Conservation (phyloP, 2,888 invertebrate genomes). For the Lordiphosa andalusiaca region DNA sequence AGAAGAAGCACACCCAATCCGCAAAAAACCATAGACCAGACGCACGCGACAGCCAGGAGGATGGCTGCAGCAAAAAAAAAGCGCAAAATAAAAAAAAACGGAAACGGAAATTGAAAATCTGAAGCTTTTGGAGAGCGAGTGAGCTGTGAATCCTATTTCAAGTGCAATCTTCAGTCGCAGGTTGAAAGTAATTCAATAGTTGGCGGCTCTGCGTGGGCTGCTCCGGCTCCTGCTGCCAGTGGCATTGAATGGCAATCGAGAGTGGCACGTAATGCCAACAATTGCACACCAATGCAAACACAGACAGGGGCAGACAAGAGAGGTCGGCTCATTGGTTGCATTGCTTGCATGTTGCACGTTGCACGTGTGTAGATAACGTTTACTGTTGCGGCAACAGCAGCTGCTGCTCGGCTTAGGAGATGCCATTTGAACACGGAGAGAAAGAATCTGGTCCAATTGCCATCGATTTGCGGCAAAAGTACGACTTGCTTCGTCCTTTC, state of each 20-base stretch:
- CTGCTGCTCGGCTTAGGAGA: slow-evolving; percentile 28
- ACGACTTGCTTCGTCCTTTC: not conserved
- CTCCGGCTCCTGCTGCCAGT: slow-evolving; percentile 23
- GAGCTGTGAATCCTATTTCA: slow-evolving; percentile 75
- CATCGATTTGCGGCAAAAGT: not conserved
- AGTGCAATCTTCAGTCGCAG: slow-evolving; percentile 74
- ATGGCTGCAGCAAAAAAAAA: slow-evolving; percentile 28
- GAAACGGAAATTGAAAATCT: slow-evolving; percentile 75
- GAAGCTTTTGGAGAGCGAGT: slow-evolving; percentile 72
- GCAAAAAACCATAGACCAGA: slow-evolving; percentile 13
- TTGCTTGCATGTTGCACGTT: slow-evolving; percentile 60
- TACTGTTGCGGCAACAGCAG: slow-evolving; percentile 41
- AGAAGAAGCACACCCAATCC: slow-evolving; percentile 10
- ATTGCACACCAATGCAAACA: slow-evolving; percentile 72
- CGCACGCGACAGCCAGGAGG: slow-evolving; percentile 2
- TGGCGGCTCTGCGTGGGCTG: slow-evolving; percentile 52
- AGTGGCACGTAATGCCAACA: slow-evolving; percentile 78
- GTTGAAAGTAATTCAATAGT: slow-evolving; percentile 73
- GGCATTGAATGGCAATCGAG: slow-evolving; percentile 74
- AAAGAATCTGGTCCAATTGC: too few relatives aligned
- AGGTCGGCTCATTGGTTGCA: slow-evolving; percentile 47
- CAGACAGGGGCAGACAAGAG: slow-evolving; percentile 17
- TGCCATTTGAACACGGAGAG: not conserved
- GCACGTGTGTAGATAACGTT: slow-evolving; percentile 68
- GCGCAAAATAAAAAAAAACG: slow-evolving; percentile 42